Conservation (phyloP, 2,888 invertebrate species). For the Tridacna crocea region DNA sequence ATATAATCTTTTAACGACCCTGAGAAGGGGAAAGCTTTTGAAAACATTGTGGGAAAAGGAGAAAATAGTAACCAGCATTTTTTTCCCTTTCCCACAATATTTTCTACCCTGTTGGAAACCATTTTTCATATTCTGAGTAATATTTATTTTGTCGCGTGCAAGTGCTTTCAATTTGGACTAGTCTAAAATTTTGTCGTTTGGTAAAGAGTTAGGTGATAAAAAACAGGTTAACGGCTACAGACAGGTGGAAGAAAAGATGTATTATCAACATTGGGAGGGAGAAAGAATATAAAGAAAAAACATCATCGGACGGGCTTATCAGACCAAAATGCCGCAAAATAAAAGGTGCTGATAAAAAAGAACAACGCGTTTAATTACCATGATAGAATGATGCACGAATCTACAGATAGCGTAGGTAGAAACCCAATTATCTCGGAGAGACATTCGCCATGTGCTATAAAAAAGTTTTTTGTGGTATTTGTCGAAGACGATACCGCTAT, state of each 20-base stretch:
- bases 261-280: not conserved
- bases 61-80: not conserved
- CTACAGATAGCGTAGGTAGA: not conserved
- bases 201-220: not conserved
- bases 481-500: no score
- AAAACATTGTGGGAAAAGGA: not conserved
- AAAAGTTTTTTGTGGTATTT: no score
- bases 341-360: slow-evolving; percentile 20
- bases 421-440: no score
- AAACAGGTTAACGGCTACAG: not conserved
- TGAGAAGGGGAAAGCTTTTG: no score
- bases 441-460: no score
- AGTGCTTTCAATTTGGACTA: not conserved
- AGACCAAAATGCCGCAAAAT: slow-evolving; percentile 12
- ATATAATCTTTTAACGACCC: no score
- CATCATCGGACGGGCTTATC: slow-evolving; percentile 5
- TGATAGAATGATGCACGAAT: not conserved
- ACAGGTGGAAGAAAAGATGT: not conserved
- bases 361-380: slow-evolving; percentile 23
- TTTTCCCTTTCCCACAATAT: not conserved
- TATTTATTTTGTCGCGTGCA: not conserved
- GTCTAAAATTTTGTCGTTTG: not conserved
- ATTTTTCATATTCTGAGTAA: not conserved
- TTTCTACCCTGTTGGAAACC: not conserved
- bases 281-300: not conserved